Base-by-base conservation (phyloP, 1,140 invertebrate species). In the Portunus trituberculatus region DNA sequence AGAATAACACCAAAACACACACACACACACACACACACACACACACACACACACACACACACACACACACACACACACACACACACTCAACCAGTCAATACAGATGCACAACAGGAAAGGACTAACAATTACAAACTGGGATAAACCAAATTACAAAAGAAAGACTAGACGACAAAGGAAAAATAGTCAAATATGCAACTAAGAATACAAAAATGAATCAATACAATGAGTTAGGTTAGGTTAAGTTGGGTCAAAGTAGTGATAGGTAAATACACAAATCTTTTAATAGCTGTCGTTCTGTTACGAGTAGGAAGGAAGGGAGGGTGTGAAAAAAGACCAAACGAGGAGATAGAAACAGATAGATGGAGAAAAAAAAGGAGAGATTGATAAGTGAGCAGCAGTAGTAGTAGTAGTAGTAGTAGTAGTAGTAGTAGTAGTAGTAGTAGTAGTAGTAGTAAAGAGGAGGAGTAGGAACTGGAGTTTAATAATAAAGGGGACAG, bases 331-430 rank as follows among this genome's bases (percentile, higher is more conserved):
- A 93, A 76, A 32, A 48, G 45, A 48, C 39, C 6, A 39, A 39
- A 39, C 6, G 39, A 39, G 1, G 46, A 46, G 88, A 48, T 14
- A 90, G 31, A 48, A 31, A 46, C 4, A 6, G 46, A 46, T 25
- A 90, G 91, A 48, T 10, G 4, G 45, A 92, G 48, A 76, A 52
- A 86, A 39, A 93, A 76, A 52, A 76, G 83, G 92, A 86, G 92
- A 92, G 46, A 52, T 12, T 25, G 46, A 52, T 12, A 76, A 10
- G 59, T 12, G 25, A 20, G 28, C 20, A 25, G 28, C 7, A 88
- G n/a, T 88, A 88, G 14, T 31, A 88, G 14, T 31, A 88, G 86
- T 32, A 88, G 86, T 88, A 88, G 86, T 32, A 88, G 86, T 31
- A 88, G 86, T 32, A 88, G 10, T 31, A 88, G 86, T 39, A 88